Conservation (phyloP, 1,140 invertebrate species). For the Drosophila serrata region DNA sequence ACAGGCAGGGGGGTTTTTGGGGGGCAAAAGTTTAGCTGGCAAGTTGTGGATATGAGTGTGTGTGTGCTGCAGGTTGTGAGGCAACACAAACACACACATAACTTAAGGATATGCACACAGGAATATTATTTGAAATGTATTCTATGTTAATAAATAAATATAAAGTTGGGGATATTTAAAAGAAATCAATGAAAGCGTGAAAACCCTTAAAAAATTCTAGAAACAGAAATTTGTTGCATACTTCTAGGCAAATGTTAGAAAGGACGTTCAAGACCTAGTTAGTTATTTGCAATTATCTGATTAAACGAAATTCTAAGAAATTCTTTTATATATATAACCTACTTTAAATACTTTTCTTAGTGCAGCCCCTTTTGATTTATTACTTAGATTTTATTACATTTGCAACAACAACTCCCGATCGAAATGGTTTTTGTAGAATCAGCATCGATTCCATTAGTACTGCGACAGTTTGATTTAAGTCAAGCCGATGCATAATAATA, state of each 20-base stretch:
- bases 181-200: too few relatives aligned
- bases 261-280: background rate
- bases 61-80: conserved; percentile 7
- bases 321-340: too few relatives aligned
- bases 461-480: conserved; percentile 48
- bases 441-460: conserved; percentile 39
- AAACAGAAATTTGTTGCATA: background rate
- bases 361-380: conserved; percentile 12
- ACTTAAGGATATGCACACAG: conserved; percentile 10
- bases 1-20: conserved; percentile 13
- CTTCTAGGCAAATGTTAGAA: background rate
- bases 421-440: conserved; percentile 26
- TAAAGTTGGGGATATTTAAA: background rate
- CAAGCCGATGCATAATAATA: conserved; percentile 45
- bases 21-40: conserved; percentile 33
- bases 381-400: too few relatives aligned
- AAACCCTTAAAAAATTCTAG: too few relatives aligned
- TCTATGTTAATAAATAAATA: background rate
- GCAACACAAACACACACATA: background rate
- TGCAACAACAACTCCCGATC: too few relatives aligned
- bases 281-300: background rate
- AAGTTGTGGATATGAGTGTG: conserved; percentile 24
- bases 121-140: background rate
- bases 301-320: background rate
- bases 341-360: background rate